Base-by-base conservation (phyloP, 2,888 invertebrate species). In the Pimpla rufipes region DNA sequence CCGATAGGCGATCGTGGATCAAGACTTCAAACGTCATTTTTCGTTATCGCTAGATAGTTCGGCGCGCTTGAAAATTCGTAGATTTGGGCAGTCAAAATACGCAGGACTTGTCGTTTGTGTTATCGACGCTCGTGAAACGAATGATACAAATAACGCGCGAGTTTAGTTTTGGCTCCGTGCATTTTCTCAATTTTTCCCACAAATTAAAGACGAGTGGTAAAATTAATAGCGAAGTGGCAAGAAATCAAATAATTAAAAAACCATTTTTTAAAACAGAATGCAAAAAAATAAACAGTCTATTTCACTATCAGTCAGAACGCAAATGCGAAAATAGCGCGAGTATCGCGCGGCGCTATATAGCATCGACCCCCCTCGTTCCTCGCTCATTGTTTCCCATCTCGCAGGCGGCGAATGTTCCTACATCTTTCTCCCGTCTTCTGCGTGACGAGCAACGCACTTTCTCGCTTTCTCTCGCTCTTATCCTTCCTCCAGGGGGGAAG, bases 381-480 rank as follows among this genome's bases (percentile, higher is more conserved):
- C 57, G 74, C 66, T 66, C 71, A 83, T 83, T 79, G 75, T 71
- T 67, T 64, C 45, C 50, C 62, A 64, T 66, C 16, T 35, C 23
- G 62, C 13, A 62, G 37, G 55, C 16, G 18, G 29, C 6, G n/a
- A n/a, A n/a, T 42, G 40, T 23, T 57, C 8, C 16, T 21, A 11
- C 10, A 35, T 57, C 29, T 59, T 64, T 47, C 35, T 45, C 55
- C 21, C 55, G 45, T 21, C 18, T 68, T 47, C 18, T 47, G 35
- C 35, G 66, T 71, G 50, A 77, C 57, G 71, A 66, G 42, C 11
- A 52, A 64, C 37, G 47, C 52, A 35, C 55, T 67, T 66, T 66
- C 66, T 73, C 64, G 3, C 29, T 40, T 52, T 57, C 67, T 73
- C 64, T 40, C 16, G 13, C 29, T 40, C 55, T 52, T 45, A 40